A percentile compares a stretch with the other conserved stretches of the same genome.
These are phyloP conservation scores for Dinocampus coccinellae DNA, from an alignment of 2,888 invertebrate species.

Conservation along the genomic window DNA sequence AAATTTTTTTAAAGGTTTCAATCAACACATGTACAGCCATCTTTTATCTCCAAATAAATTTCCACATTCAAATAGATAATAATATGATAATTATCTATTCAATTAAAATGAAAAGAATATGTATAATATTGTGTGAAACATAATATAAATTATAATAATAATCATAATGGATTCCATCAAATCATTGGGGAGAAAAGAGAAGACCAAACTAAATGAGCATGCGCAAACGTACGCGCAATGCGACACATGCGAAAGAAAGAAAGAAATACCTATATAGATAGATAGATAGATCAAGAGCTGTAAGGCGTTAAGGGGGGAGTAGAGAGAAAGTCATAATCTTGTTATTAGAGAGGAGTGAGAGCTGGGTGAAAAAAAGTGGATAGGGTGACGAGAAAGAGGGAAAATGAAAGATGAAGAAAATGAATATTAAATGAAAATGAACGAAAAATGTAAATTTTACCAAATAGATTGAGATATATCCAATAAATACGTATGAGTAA, in stretches of 20 bases:
- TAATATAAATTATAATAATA: constrained; percentile 10
- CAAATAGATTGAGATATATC: too few relatives aligned
- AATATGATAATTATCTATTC: too few relatives aligned
- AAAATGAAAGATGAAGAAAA: not conserved
- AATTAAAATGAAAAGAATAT: constrained; percentile 8
- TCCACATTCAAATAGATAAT: too few relatives aligned
- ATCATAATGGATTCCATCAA: not conserved
- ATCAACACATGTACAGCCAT: too few relatives aligned
- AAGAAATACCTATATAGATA: not conserved
- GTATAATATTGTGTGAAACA: not conserved
- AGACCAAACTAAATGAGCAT: constrained; percentile 58
- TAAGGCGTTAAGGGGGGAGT: not conserved
- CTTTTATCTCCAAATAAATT: too few relatives aligned
- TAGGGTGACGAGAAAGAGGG: constrained; percentile 12
- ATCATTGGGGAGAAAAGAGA: constrained; percentile 34
- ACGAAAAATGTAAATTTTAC: not conserved
- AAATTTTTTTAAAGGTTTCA: too few relatives aligned
- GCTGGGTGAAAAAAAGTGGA: constrained; percentile 13
- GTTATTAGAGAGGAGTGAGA: not conserved
- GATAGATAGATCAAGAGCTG: not conserved
- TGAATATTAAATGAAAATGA: not conserved
- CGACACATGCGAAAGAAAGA: constrained; percentile 55
- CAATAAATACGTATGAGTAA: constrained; percentile 5
- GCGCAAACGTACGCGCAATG: constrained; percentile 66
- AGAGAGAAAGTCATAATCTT: constrained; percentile 23